Percentiles rank a stretch among this genome's conserved stretches.
phyloP scores from a whole-genome alignment of 2,797 vertebrate species.

The Rhincodon typus region DNA sequence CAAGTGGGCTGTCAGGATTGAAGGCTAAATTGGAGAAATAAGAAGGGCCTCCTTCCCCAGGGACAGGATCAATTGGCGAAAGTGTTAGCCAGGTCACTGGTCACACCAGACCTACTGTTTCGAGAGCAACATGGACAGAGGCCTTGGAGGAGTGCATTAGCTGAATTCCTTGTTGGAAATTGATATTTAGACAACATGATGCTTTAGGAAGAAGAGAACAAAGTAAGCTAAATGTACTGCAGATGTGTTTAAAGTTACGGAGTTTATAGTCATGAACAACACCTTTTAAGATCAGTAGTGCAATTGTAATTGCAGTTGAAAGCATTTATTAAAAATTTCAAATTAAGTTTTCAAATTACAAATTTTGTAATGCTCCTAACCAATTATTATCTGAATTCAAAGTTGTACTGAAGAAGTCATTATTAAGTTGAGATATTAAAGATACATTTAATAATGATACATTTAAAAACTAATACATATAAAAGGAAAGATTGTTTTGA shows the following conservation, averaged over 20 bases:
- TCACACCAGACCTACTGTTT: background rate
- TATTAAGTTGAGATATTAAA: constrained; percentile 27
- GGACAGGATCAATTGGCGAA: background rate
- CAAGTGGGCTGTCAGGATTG: background rate
- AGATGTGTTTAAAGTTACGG: background rate
- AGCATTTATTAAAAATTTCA: constrained; percentile 22
- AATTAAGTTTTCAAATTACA: background rate
- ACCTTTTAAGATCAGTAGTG: constrained; percentile 10
- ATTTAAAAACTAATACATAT: background rate
- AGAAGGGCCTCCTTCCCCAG: no score
- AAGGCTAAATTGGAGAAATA: no score
- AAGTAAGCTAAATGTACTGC: background rate
- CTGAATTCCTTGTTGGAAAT: background rate
- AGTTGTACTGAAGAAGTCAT: background rate
- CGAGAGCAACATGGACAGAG: background rate
- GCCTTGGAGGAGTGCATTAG: background rate
- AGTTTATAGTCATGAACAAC: background rate
- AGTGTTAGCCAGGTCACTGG: background rate
- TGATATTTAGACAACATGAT: background rate
- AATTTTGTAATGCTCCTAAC: background rate
- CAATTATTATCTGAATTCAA: constrained; percentile 29
- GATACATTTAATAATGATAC: background rate
- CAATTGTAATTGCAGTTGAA: constrained; percentile 21
- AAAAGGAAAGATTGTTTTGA: background rate
- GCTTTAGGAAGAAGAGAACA: background rate